Conservation (phyloP, 2,113 vertebrate species). For the Microtus oregoni region DNA sequence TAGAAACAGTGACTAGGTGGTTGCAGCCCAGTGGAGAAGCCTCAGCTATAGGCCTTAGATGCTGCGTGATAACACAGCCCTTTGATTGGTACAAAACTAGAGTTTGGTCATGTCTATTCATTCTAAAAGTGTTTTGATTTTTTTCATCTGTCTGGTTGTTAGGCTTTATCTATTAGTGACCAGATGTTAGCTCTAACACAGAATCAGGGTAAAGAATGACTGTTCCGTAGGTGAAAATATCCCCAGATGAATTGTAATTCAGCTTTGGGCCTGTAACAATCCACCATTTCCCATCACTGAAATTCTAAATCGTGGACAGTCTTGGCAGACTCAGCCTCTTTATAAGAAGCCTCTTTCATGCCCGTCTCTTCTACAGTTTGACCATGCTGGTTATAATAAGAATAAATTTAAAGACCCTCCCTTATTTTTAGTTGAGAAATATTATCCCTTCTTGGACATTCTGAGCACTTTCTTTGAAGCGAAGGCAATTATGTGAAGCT, state of each 20-base stretch:
- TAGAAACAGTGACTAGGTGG: neutral
- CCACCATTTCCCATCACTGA: neutral
- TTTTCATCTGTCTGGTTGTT: neutral
- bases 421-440: neutral
- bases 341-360: neutral
- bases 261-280: neutral
- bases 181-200: neutral
- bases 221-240: neutral
- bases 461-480: slow-evolving; percentile 33
- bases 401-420: neutral
- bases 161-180: neutral
- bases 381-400: neutral
- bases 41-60: neutral
- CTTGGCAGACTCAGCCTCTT: neutral
- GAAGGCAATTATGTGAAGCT: neutral
- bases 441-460: neutral
- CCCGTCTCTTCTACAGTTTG: neutral
- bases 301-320: neutral
- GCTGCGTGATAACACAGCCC: neutral
- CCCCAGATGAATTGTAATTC: neutral
- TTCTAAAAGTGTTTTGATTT: neutral
- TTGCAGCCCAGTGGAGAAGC: neutral
- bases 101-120: neutral
- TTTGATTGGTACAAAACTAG: neutral
- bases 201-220: neutral